These are phyloP conservation scores for Jacana jacana DNA, from an alignment of 2,113 vertebrate species.

Conservation along the genomic window DNA sequence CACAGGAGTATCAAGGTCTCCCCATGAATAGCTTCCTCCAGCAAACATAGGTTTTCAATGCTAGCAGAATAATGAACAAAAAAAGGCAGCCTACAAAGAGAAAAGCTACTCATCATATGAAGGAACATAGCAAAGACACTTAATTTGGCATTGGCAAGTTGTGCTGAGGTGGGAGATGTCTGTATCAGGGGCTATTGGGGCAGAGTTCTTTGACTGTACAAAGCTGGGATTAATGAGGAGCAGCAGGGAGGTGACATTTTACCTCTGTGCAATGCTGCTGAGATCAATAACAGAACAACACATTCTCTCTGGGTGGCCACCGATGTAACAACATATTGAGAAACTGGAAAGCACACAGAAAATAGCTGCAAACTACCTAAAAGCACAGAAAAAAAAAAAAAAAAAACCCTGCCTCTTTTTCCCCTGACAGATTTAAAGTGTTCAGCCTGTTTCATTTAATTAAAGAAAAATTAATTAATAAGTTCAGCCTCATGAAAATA, in stretches of 20 bases:
- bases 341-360: neutral
- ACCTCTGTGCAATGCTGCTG: constrained; percentile 5
- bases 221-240: constrained; percentile 34
- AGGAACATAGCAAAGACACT: neutral
- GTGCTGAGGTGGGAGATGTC: neutral
- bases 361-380: neutral
- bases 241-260: constrained; percentile 56
- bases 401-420: accelerated
- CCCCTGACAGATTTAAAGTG: neutral
- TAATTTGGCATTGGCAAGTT: neutral
- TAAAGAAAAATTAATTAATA: neutral
- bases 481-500: neutral
- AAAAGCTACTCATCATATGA: neutral
- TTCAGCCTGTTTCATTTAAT: neutral
- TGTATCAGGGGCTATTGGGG: neutral
- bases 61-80: neutral
- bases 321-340: neutral
- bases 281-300: constrained; percentile 27
- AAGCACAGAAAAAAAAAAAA: neutral
- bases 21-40: neutral
- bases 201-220: constrained; percentile 1
- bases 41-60: neutral
- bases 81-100: neutral
- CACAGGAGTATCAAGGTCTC: neutral
- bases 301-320: constrained; percentile 1